These are phyloP conservation scores for Heteractis magnifica DNA, from an alignment of 92 coral and sea anemone species.

Conservation along the genomic window DNA sequence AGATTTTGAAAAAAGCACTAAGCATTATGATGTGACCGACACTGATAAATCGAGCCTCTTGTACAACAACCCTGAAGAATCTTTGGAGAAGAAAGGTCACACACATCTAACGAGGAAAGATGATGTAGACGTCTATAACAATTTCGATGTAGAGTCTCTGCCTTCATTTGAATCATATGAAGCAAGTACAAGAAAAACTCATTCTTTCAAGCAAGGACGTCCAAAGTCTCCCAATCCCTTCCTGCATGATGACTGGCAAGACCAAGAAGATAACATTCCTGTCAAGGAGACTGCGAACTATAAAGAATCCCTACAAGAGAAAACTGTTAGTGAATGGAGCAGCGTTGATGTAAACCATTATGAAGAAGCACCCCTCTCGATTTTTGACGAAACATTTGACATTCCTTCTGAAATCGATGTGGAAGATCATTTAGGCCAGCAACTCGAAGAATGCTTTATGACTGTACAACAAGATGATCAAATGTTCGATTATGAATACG, in stretches of 20 bases:
- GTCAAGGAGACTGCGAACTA: not conserved
- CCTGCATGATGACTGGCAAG: not conserved
- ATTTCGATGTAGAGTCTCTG: not conserved
- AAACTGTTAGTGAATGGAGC: not conserved
- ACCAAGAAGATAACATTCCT: not conserved
- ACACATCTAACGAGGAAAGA: not conserved
- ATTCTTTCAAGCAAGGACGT: not conserved
- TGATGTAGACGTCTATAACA: not conserved
- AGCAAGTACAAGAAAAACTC: not conserved
- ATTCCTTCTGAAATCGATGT: slow-evolving; percentile 19
- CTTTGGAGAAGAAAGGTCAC: not conserved
- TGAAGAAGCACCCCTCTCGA: slow-evolving; percentile 8
- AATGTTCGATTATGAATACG: not conserved
- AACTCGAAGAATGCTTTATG: not conserved
- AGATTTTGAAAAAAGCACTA: not conserved
- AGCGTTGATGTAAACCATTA: not conserved
- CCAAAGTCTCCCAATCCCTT: slow-evolving; percentile 3
- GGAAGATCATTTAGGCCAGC: slow-evolving; percentile 13
- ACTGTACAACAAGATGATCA: not conserved
- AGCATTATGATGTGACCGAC: not conserved
- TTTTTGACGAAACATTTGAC: slow-evolving; percentile 25
- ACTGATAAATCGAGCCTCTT: not conserved
- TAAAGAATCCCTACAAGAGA: not conserved
- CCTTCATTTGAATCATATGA: not conserved
- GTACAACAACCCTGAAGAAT: not conserved